A percentile compares a stretch with the other conserved stretches of the same genome.
These are phyloP conservation scores for Capreolus pygargus DNA, from an alignment of 2,113 vertebrate species.

Conservation along the genomic window DNA sequence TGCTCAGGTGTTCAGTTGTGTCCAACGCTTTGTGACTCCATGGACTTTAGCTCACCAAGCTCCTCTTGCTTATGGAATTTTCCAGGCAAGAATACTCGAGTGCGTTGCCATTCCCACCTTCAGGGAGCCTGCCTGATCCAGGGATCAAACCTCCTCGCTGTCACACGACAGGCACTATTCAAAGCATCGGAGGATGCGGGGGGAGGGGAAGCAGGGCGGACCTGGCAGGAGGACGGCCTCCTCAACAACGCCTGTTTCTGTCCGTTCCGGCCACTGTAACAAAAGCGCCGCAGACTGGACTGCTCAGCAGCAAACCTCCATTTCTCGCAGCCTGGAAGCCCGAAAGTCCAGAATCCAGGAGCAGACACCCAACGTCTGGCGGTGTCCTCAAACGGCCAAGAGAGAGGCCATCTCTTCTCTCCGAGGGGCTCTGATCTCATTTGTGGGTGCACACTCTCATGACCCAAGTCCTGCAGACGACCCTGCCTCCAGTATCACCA, in stretches of 20 bases:
- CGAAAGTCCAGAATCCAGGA: not conserved
- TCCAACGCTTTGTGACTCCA: not conserved
- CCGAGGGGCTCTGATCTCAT: too few species aligned
- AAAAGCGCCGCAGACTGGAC: not conserved
- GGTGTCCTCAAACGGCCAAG: not conserved
- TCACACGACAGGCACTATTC: not conserved
- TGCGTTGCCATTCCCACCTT: not conserved
- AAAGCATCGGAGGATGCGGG: accelerated
- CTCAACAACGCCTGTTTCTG: not conserved
- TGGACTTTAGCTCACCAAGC: not conserved
- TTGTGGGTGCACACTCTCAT: not conserved
- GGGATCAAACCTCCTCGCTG: not conserved
- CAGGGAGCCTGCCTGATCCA: not conserved
- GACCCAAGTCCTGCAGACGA: not conserved
- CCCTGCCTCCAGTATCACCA: not conserved
- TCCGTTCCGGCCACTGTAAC: not conserved
- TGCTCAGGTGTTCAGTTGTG: not conserved
- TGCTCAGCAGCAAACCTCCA: not conserved
- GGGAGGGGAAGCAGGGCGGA: not conserved
- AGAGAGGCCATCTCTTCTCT: not conserved
- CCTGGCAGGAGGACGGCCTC: not conserved
- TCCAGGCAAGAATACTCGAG: not conserved
- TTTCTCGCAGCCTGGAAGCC: not conserved
- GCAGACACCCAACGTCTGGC: not conserved
- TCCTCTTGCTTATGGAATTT: not conserved